Conservation (phyloP, 30 jellyfish, hydroid and myxozoan species). For the Phacellophora camtschatica region DNA sequence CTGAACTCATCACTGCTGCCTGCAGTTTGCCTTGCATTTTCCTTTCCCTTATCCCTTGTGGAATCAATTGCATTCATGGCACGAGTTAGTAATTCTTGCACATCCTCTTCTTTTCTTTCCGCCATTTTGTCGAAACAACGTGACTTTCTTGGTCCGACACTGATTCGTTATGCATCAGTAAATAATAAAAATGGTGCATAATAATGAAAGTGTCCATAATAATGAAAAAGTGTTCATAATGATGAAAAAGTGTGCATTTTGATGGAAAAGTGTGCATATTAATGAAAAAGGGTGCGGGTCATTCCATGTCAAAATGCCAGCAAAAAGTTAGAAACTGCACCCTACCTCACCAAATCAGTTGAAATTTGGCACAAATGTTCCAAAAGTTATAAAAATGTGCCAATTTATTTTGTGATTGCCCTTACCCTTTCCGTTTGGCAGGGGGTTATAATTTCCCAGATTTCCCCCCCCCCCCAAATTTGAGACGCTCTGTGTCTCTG, state of each 20-base stretch:
- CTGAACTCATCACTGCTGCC: neutral
- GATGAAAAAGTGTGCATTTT: neutral
- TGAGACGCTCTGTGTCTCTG: no score
- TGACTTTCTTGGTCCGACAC: neutral
- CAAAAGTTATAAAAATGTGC: no score
- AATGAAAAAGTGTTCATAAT: neutral
- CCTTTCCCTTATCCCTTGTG: neutral
- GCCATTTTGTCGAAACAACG: neutral
- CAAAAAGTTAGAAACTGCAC: no score
- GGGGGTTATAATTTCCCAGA: no score
- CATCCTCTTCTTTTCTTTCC: neutral
- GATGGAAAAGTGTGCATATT: no score
- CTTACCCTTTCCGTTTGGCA: no score
- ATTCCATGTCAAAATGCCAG: no score
- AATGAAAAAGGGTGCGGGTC: no score
- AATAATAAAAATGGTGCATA: neutral
- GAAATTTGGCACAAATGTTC: no score
- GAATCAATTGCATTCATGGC: neutral
- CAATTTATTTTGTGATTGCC: no score
- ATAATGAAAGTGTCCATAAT: neutral
- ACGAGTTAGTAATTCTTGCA: neutral
- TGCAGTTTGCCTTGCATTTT: neutral
- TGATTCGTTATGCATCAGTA: neutral
- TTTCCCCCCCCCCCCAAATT: no score
- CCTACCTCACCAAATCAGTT: no score